phyloP scores from a whole-genome alignment of 2,888 invertebrate genomes.

The Diarsia mendica region DNA sequence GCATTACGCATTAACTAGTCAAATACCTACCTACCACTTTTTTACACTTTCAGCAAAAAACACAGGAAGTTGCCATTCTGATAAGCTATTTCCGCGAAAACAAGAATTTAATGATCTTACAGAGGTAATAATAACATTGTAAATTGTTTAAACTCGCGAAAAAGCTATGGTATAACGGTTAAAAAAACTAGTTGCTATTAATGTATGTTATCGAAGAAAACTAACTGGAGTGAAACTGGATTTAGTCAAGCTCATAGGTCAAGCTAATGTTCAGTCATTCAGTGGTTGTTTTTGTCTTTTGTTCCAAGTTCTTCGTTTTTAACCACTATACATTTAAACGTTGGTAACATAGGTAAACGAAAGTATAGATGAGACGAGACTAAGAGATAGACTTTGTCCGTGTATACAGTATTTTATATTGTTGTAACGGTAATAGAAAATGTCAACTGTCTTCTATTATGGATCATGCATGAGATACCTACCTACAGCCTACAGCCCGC shows the following conservation, averaged over 20 bases:
- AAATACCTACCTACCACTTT: background rate
- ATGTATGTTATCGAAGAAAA: background rate
- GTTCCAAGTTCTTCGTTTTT: too few relatives aligned
- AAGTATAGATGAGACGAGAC: too few relatives aligned
- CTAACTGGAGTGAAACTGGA: background rate
- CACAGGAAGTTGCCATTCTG: slow-evolving; percentile 45
- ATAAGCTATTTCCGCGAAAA: slow-evolving; percentile 37
- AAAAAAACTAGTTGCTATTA: background rate
- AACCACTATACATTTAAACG: too few relatives aligned
- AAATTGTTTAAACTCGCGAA: slow-evolving; percentile 19
- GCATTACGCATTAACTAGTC: background rate
- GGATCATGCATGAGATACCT: too few relatives aligned
- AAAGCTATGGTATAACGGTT: background rate
- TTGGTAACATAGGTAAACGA: too few relatives aligned
- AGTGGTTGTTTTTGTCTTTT: background rate
- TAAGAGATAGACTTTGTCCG: too few relatives aligned
- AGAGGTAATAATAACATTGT: slow-evolving; percentile 33
- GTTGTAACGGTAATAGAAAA: too few relatives aligned
- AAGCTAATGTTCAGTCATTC: background rate
- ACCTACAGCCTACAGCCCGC: too few relatives aligned
- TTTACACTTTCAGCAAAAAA: slow-evolving; percentile 8
- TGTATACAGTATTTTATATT: too few relatives aligned
- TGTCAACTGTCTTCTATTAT: too few relatives aligned
- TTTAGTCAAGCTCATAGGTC: background rate
- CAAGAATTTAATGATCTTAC: slow-evolving; percentile 36